Evolutionary conservation across 2,888 invertebrate genomes (phyloP).

Genomic region (Leptinotarsa rubiginosa): DNA sequence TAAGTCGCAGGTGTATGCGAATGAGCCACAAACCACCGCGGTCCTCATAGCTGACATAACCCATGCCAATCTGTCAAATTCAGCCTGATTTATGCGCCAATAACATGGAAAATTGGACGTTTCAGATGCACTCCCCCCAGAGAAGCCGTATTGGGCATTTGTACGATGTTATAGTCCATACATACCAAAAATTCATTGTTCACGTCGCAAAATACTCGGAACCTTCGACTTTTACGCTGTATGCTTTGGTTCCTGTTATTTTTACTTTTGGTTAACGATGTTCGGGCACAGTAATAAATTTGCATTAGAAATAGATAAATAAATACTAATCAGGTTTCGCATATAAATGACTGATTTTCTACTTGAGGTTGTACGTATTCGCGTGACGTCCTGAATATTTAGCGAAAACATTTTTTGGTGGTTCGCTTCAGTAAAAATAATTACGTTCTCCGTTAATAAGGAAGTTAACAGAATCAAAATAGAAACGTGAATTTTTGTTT

Average conservation of each 20-base stretch:
- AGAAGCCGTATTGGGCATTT: no score
- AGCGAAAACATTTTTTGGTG: conserved; percentile 9
- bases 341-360: conserved; percentile 21
- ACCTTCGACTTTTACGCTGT: conserved; percentile 14
- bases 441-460: conserved; percentile 1
- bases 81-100: no score
- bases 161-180: no score
- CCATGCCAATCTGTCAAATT: no score
- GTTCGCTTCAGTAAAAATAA: conserved; percentile 10
- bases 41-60: no score
- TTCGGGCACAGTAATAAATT: conserved; percentile 13
- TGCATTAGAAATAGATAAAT: conserved; percentile 17
- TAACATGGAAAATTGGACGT: no score
- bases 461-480: neutral
- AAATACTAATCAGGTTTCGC: conserved; percentile 12
- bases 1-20: no score
- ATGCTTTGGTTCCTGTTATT: conserved; percentile 17
- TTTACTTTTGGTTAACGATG: conserved; percentile 14
- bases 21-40: no score
- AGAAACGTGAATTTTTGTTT: no score
- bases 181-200: neutral
- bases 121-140: no score
- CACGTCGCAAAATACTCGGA: neutral
- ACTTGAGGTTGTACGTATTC: conserved; percentile 12
- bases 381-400: conserved; percentile 4